Evolutionary conservation across 2,113 vertebrate genomes (phyloP).

Genomic region (Pyrgilauda ruficollis): DNA sequence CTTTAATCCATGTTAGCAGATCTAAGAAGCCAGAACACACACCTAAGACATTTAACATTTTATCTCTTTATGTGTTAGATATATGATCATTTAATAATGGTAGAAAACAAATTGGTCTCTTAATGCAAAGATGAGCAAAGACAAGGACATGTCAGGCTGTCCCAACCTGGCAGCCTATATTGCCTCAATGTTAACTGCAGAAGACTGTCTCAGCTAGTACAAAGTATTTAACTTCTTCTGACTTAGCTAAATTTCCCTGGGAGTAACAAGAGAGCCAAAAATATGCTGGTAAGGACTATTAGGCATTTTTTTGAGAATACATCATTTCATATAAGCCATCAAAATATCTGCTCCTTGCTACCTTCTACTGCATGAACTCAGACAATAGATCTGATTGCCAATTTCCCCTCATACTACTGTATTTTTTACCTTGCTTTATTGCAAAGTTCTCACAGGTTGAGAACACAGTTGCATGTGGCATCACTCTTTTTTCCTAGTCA

Average conservation of each 20-base stretch:
- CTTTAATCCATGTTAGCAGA: not conserved
- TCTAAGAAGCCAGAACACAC: not conserved
- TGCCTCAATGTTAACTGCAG: not conserved
- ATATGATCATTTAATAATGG: not conserved
- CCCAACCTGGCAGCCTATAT: not conserved
- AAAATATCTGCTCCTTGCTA: not conserved
- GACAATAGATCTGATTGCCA: not conserved
- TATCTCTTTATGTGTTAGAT: not conserved
- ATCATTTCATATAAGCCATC: not conserved
- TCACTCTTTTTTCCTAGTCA: not conserved
- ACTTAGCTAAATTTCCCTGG: not conserved
- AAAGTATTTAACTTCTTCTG: not conserved
- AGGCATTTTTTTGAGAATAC: not conserved
- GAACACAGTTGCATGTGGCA: not conserved
- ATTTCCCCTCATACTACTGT: not conserved
- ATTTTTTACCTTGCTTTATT: not conserved
- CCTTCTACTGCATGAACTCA: not conserved
- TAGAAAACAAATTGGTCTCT: not conserved
- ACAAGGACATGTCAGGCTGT: not conserved
- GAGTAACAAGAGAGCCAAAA: not conserved
- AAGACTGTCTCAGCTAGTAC: not conserved
- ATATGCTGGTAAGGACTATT: not conserved
- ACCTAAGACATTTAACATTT: not conserved
- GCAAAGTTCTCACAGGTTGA: not conserved
- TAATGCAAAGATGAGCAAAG: not conserved